Evolutionary conservation across 2,797 vertebrate species (phyloP).

Genomic region (Lagocephalus sceleratus): DNA sequence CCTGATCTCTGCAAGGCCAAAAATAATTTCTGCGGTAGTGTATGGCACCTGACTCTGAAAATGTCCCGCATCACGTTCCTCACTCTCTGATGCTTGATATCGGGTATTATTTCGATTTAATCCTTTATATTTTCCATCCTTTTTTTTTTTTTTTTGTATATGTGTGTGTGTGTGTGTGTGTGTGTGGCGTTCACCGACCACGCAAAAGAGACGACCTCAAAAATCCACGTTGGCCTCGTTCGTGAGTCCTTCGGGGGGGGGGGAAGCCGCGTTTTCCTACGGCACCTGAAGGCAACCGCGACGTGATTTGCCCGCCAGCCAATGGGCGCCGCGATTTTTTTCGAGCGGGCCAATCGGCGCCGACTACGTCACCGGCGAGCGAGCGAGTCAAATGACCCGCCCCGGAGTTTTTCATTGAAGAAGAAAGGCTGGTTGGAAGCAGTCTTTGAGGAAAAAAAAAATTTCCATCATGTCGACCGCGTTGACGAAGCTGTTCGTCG

Average conservation of each 20-base stretch:
- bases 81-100: no score
- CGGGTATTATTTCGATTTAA: no score
- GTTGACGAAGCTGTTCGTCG: constrained; percentile 95
- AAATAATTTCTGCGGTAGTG: no score
- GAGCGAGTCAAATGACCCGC: constrained; percentile 31
- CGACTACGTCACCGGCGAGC: constrained; percentile 41
- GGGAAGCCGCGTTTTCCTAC: constrained; percentile 19
- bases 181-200: no score
- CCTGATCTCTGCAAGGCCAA: no score
- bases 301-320: constrained; percentile 5
- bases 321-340: constrained; percentile 27
- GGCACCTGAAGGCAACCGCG: constrained; percentile 26
- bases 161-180: no score
- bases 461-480: constrained; percentile 76
- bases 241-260: background rate
- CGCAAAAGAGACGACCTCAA: background rate
- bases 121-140: no score
- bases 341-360: constrained; percentile 50
- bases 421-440: constrained; percentile 46
- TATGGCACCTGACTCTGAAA: no score
- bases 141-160: no score
- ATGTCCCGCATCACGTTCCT: no score
- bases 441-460: constrained; percentile 32
- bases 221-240: constrained; percentile 2
- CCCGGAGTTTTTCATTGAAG: constrained; percentile 66